Evolutionary conservation across 2,113 vertebrate genomes (phyloP), one percentile per base, ranked within the genome.

Genomic region (Talpa occidentalis): DNA sequence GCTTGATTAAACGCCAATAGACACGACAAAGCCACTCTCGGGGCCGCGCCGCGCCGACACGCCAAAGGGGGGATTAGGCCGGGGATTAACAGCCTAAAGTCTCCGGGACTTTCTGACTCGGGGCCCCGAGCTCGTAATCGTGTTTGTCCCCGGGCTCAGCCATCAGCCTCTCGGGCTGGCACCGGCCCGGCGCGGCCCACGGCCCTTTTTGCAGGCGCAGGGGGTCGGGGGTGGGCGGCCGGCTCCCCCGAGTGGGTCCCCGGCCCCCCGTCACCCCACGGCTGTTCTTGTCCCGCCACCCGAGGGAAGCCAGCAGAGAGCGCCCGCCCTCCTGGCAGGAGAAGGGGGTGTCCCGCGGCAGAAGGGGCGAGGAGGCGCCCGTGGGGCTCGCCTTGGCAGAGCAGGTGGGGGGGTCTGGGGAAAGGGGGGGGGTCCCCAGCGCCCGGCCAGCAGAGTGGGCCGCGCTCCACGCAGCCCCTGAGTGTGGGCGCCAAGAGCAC

Each of bases 1-100:
- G 98, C 98, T 99, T 99, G 98, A 99, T 99, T 99, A 99, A 99
- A 99, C 98, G 98, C 98, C 98, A 98, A 99, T 98, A 98, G 98
- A 99, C 98, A 99, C 98, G 98, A 99, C 98, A 99, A 99, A 99
- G 98, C 98, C 98, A 98, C 98, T 98, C 98, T 99, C 99, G 98
- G 98, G 98, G 98, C 98, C 98, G 98, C 98, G 95, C 98, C 98
- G 98, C 98, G 98, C 98, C 98, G 98, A 99, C 98, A 98, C 98
- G 98, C 98, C 98, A 98, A 98, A 98, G 98, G 98, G 98, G 98
- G 98, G 98, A 99, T 99, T 99, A 99, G 97, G 98, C 96, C 14
- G 97, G 97, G 98, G 98, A 99, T 99, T 99, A 99, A 98, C 98
- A 98, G 98, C 98, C 98, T 98, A 98, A 98, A 98, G 98, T 99